These are phyloP conservation scores for Sesamia inferens DNA, from an alignment of 2,888 invertebrate species.

Conservation along the genomic window DNA sequence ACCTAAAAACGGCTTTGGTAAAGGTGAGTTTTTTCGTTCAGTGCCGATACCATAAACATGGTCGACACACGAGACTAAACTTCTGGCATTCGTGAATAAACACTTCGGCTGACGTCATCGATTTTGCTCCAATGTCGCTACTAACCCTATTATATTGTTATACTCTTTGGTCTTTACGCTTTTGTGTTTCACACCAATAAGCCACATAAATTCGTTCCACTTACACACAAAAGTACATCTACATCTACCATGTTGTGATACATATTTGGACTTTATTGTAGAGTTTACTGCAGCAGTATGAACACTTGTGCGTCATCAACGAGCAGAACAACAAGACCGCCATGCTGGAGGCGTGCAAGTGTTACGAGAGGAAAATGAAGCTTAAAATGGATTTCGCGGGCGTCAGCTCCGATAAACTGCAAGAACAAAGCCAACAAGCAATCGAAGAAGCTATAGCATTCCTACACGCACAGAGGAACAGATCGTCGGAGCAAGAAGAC, in stretches of 20 bases:
- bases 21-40: conserved; percentile 31
- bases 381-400: conserved; percentile 23
- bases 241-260: not conserved
- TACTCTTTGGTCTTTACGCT: too few species aligned
- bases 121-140: not conserved
- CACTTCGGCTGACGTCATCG: not conserved
- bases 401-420: conserved; percentile 45
- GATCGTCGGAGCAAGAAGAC: conserved; percentile 25
- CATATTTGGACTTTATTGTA: conserved; percentile 23
- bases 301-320: conserved; percentile 31
- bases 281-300: conserved; percentile 29
- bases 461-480: conserved; percentile 47
- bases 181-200: not conserved
- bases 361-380: conserved; percentile 41
- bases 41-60: not conserved
- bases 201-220: not conserved
- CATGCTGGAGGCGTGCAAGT: conserved; percentile 32
- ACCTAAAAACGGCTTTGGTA: conserved; percentile 32
- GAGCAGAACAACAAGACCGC: conserved; percentile 41
- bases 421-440: conserved; percentile 48
- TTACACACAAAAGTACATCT: not conserved
- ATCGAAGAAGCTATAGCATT: conserved; percentile 32
- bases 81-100: not conserved
- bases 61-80: too few species aligned
- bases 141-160: too few species aligned